Percentiles rank a stretch among this genome's conserved stretches.
Conservation (phyloP, 2,888 invertebrate genomes). For the Heliconius cydno region DNA sequence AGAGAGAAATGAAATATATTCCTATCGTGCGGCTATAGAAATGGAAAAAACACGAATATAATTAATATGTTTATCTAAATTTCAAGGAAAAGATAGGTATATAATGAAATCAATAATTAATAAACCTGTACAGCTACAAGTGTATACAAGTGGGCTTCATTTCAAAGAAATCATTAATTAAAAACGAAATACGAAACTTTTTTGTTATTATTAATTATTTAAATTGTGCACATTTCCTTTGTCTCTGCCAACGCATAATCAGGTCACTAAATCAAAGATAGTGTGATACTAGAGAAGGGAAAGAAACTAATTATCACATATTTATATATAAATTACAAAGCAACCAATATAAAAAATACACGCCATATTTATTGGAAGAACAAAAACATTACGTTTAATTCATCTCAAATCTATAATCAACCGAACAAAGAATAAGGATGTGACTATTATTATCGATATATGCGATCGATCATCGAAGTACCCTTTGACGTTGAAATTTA, state of each 20-base stretch:
- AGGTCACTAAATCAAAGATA: neutral
- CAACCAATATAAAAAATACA: constrained; percentile 14
- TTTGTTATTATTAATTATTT: constrained; percentile 12
- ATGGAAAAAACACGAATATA: neutral
- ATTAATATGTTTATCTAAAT: constrained; percentile 8
- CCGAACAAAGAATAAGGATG: constrained; percentile 59
- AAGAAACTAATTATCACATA: neutral
- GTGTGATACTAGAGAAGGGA: neutral
- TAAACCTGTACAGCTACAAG: neutral
- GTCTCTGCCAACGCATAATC: neutral
- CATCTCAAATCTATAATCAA: constrained; percentile 26
- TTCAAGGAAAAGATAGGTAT: neutral
- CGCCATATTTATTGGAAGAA: constrained; percentile 22
- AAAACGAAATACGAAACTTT: neutral
- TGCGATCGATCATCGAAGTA: constrained; percentile 52
- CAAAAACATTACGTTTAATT: constrained; percentile 28
- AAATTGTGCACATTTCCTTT: neutral
- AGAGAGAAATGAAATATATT: constrained; percentile 14
- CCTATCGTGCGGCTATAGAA: neutral
- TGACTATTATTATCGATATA: constrained; percentile 53
- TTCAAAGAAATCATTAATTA: constrained; percentile 20
- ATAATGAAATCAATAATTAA: constrained; percentile 15
- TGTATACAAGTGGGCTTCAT: constrained; percentile 1
- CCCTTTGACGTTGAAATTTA: constrained; percentile 73
- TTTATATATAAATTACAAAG: neutral